phyloP scores from a whole-genome alignment of 1,140 invertebrate species.

The Littorina saxatilis region DNA sequence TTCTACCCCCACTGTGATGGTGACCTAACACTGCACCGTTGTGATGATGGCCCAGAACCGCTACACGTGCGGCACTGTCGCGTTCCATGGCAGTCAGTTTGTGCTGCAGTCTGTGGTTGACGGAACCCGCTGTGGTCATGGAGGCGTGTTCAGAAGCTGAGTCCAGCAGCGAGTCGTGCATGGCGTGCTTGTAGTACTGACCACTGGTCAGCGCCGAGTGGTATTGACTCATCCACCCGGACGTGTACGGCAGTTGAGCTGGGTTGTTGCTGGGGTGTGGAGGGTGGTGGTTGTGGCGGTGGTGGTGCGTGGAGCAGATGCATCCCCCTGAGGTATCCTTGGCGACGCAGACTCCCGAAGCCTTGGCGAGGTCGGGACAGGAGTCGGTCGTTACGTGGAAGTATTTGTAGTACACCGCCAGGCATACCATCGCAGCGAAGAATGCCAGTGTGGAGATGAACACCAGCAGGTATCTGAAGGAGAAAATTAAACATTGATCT shows the following conservation, averaged over 20 bases:
- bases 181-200: constrained; percentile 61
- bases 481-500: no score
- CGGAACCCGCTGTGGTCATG: constrained; percentile 10
- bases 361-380: neutral
- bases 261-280: neutral
- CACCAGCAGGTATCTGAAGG: constrained; percentile 71
- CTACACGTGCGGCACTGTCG: neutral
- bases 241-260: constrained; percentile 50
- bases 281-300: neutral
- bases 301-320: neutral
- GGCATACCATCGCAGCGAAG: constrained; percentile 87
- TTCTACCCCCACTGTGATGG: neutral
- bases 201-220: constrained; percentile 54
- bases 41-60: no score
- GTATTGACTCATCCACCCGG: constrained; percentile 61
- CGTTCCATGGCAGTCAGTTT: neutral
- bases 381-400: constrained; percentile 79
- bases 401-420: constrained; percentile 88
- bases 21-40: no score
- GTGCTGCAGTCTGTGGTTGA: neutral
- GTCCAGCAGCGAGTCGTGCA: constrained; percentile 62
- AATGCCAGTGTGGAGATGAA: constrained; percentile 82
- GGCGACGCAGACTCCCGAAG: neutral
- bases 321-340: neutral
- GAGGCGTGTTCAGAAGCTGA: constrained; percentile 50